Conservation (phyloP, 1,140 invertebrate genomes). For the Sycophaga agraensis region DNA sequence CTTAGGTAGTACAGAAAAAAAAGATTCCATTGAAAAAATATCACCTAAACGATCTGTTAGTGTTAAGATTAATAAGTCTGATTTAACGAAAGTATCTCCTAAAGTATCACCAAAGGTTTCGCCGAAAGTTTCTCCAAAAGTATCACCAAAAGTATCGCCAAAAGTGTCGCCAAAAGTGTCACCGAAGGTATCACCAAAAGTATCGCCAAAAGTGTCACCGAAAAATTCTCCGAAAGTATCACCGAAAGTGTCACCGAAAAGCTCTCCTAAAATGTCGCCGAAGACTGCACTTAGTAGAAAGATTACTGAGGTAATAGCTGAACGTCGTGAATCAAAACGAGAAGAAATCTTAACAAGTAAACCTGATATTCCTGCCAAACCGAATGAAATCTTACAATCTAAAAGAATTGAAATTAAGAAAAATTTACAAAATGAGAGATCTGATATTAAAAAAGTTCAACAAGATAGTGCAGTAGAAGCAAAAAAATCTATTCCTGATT, state of each 20-base stretch:
- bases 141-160: conserved; percentile 31
- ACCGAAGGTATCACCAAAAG: conserved; percentile 32
- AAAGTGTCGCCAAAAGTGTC: conserved; percentile 30
- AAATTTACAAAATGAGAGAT: not conserved
- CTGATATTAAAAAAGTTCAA: not conserved
- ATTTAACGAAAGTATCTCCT: conserved; percentile 31
- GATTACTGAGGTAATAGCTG: not conserved
- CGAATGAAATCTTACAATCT: not conserved
- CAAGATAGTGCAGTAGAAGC: conserved; percentile 22
- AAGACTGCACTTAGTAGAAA: conserved; percentile 28
- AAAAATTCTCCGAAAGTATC: conserved; percentile 36
- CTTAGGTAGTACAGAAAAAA: conserved; percentile 51
- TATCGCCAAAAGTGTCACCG: conserved; percentile 38
- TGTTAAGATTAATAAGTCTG: conserved; percentile 37
- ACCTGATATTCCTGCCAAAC: not conserved
- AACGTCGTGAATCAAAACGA: not conserved
- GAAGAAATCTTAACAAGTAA: conserved; percentile 10
- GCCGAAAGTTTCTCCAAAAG: conserved; percentile 33
- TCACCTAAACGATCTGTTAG: conserved; percentile 46
- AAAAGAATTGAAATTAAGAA: conserved; percentile 1
- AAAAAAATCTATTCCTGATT: conserved; percentile 29
- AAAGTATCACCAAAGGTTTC: conserved; percentile 35
- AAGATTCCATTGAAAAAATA: conserved; percentile 50
- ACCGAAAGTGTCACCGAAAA: conserved; percentile 26
- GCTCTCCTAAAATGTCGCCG: conserved; percentile 20